Conservation (phyloP, 2,888 invertebrate species). For the Rhagium mordax region DNA sequence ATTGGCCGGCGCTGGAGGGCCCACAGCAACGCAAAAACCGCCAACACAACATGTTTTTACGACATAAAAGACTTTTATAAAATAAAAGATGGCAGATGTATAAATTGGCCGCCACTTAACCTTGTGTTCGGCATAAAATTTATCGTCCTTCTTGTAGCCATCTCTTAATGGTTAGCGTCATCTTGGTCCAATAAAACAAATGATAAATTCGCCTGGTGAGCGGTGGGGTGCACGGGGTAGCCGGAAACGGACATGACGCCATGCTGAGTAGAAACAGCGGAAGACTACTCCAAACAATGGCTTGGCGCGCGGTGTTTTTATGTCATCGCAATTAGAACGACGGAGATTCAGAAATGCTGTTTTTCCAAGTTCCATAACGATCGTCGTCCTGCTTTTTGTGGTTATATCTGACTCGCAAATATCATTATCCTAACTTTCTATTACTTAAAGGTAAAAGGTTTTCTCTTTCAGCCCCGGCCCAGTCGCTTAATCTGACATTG, state of each 20-base stretch:
- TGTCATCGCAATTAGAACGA: constrained; percentile 68
- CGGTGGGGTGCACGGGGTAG: constrained; percentile 54
- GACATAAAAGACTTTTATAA: constrained; percentile 10
- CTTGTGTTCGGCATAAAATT: constrained; percentile 47
- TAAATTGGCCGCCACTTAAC: constrained; percentile 49
- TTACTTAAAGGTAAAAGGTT: constrained; percentile 56
- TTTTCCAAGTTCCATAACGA: constrained; percentile 61
- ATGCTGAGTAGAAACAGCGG: constrained; percentile 71
- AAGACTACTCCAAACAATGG: constrained; percentile 71
- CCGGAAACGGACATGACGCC: constrained; percentile 72
- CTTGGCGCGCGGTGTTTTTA: constrained; percentile 67
- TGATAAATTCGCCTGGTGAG: constrained; percentile 62
- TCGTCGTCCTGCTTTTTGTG: constrained; percentile 60
- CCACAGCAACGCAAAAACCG: not conserved
- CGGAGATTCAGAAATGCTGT: constrained; percentile 64
- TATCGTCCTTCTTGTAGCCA: constrained; percentile 51
- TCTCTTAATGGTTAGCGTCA: constrained; percentile 59
- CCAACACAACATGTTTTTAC: not conserved
- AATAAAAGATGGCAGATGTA: constrained; percentile 45
- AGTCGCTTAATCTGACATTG: not conserved
- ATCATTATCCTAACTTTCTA: constrained; percentile 64
- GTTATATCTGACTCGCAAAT: constrained; percentile 62
- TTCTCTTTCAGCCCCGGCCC: constrained; percentile 50
- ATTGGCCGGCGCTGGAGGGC: not conserved
- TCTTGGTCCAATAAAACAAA: constrained; percentile 61